phyloP scores from a whole-genome alignment of 2,888 invertebrate genomes.

The Drosophila nigricruria region DNA sequence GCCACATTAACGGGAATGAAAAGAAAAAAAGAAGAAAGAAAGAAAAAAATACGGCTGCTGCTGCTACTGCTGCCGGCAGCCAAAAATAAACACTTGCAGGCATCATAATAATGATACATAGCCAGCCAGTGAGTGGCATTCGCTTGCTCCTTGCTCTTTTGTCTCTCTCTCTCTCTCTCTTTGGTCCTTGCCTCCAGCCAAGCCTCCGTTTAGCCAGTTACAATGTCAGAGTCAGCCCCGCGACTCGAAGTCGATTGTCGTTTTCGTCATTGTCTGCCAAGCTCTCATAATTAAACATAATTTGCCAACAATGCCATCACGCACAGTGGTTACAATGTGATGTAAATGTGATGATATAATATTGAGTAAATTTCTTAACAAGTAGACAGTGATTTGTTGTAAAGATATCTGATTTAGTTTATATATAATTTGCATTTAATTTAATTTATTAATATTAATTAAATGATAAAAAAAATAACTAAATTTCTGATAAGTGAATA shows the following conservation, averaged over 20 bases:
- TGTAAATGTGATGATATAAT: neutral
- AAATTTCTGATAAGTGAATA: too few relatives aligned
- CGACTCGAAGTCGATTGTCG: conserved; percentile 47
- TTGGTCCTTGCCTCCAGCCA: conserved; percentile 30
- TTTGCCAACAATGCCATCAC: conserved; percentile 34
- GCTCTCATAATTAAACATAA: conserved; percentile 71
- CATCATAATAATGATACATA: conserved; percentile 78
- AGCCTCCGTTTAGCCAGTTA: conserved; percentile 53
- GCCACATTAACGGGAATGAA: conserved; percentile 65
- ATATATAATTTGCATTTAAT: too few relatives aligned
- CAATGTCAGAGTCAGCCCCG: conserved; percentile 39
- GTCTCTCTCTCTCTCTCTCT: conserved; percentile 35
- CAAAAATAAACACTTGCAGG: conserved; percentile 79
- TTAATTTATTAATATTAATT: too few relatives aligned
- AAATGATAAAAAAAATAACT: too few relatives aligned
- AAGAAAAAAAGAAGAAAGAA: conserved; percentile 12
- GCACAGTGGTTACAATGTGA: conserved; percentile 37
- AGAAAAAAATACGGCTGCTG: conserved; percentile 3
- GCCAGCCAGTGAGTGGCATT: conserved; percentile 59
- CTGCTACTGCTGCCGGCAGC: conserved; percentile 54
- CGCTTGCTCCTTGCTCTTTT: conserved; percentile 32
- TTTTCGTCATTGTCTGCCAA: conserved; percentile 63
- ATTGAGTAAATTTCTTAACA: too few relatives aligned
- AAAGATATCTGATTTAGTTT: too few relatives aligned
- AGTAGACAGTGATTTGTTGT: too few relatives aligned